Conservation (phyloP, 2,888 invertebrate genomes). For the Opisthograptis luteolata region DNA sequence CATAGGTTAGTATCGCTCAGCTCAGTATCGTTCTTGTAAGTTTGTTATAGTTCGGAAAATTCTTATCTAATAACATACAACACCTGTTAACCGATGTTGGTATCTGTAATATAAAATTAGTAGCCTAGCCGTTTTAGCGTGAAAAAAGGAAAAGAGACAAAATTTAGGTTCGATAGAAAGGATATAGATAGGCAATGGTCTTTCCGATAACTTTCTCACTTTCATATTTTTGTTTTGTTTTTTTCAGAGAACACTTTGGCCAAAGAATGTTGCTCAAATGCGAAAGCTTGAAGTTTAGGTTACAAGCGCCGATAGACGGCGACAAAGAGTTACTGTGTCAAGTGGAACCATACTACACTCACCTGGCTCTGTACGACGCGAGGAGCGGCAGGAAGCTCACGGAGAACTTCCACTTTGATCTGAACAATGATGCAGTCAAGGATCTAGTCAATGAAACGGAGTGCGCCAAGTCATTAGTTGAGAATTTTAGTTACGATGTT, state of each 20-base stretch:
- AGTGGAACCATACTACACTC: slow-evolving; percentile 97
- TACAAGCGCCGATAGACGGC: slow-evolving; percentile 91
- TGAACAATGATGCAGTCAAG: slow-evolving; percentile 89
- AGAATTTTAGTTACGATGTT: slow-evolving; percentile 81
- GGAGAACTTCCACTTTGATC: slow-evolving; percentile 96
- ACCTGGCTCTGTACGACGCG: slow-evolving; percentile 95
- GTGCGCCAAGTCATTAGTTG: slow-evolving; percentile 78
- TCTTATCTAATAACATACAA: too few relatives aligned
- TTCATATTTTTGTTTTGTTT: slow-evolving; percentile 19
- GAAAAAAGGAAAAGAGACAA: slow-evolving; percentile 6
- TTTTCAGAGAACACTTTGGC: slow-evolving; percentile 92
- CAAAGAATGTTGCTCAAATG: slow-evolving; percentile 93
- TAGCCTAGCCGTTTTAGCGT: too few relatives aligned
- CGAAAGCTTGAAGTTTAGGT: slow-evolving; percentile 92
- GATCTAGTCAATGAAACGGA: slow-evolving; percentile 80
- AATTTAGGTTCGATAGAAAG: too few relatives aligned
- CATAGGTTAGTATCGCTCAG: too few relatives aligned
- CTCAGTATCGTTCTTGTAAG: too few relatives aligned
- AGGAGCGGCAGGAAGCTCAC: slow-evolving; percentile 94
- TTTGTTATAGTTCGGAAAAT: too few relatives aligned
- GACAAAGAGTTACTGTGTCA: slow-evolving; percentile 90
- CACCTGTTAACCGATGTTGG: too few relatives aligned
- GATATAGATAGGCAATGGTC: too few relatives aligned
- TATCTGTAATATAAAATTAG: too few relatives aligned
- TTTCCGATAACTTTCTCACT: too few relatives aligned